phyloP scores from a whole-genome alignment of 2,113 vertebrate genomes.

The Alosa alosa region DNA sequence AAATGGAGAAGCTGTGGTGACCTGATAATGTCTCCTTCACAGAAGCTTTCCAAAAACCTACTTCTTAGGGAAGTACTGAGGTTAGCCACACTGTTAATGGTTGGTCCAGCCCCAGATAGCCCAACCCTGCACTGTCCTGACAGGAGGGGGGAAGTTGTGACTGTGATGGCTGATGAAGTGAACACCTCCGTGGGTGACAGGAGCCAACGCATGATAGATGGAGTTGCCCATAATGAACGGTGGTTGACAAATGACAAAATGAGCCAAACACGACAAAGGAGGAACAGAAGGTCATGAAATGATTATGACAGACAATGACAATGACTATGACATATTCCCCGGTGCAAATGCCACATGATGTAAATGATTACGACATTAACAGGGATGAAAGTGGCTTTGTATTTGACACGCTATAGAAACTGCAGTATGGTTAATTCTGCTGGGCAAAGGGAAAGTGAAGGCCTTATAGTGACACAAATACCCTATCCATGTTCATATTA shows the following conservation, averaged over 20 bases:
- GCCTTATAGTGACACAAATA: neutral
- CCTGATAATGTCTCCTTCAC: neutral
- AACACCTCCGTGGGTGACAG: neutral
- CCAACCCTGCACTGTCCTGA: neutral
- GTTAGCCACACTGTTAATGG: neutral
- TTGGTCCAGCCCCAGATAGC: neutral
- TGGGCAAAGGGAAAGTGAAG: neutral
- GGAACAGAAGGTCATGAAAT: constrained; percentile 43
- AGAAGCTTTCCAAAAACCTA: neutral
- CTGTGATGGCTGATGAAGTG: constrained; percentile 15
- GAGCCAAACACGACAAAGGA: constrained; percentile 27
- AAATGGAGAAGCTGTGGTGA: neutral
- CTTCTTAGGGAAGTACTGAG: neutral
- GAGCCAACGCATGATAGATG: constrained; percentile 34
- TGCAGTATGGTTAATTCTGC: neutral
- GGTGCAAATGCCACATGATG: constrained; percentile 16
- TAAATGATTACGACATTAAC: constrained; percentile 17
- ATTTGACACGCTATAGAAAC: neutral
- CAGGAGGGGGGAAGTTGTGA: neutral
- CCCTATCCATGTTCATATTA: neutral
- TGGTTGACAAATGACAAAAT: constrained; percentile 41
- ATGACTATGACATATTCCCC: constrained; percentile 30
- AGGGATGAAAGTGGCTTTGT: constrained; percentile 5
- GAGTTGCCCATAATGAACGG: constrained; percentile 23
- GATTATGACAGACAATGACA: constrained; percentile 34